Evolutionary conservation across 2,797 vertebrate species (phyloP).

Genomic region (Knipowitschia caucasica): DNA sequence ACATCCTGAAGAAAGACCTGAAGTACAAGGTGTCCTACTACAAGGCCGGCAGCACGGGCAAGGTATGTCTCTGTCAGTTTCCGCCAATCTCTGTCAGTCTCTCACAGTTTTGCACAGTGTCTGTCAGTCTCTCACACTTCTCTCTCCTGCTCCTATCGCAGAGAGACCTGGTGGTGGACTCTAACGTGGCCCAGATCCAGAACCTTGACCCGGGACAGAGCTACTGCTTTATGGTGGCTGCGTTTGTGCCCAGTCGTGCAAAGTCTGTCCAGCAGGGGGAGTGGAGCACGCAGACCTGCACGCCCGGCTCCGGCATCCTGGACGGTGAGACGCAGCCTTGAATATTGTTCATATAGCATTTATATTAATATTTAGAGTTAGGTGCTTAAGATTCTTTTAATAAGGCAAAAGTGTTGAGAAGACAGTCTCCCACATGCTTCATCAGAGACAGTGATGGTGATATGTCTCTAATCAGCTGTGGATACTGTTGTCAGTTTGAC

Average conservation of each 20-base stretch:
- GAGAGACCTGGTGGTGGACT: conserved; percentile 46
- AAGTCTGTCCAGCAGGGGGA: conserved; percentile 60
- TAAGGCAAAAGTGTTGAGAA: too few relatives aligned
- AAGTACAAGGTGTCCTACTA: conserved; percentile 81
- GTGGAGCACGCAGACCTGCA: conserved; percentile 64
- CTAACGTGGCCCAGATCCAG: conserved; percentile 54
- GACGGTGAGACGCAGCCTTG: conserved; percentile 53
- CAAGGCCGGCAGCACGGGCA: conserved; percentile 84
- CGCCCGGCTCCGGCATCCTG: neutral
- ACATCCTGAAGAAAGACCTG: conserved; percentile 79
- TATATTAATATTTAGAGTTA: too few relatives aligned
- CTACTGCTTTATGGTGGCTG: conserved; percentile 87
- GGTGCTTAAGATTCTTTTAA: too few relatives aligned
- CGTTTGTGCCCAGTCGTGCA: conserved; percentile 70
- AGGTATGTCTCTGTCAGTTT: too few relatives aligned
- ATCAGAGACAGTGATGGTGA: too few relatives aligned
- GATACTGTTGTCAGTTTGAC: too few relatives aligned
- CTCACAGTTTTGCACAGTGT: too few relatives aligned
- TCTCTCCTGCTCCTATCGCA: neutral
- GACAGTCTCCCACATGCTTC: too few relatives aligned
- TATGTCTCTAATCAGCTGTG: too few relatives aligned
- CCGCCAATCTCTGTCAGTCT: too few relatives aligned
- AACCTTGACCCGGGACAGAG: conserved; percentile 72
- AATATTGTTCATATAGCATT: too few relatives aligned
- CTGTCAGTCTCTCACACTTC: too few relatives aligned